Percentiles rank a stretch among this genome's conserved stretches.
These are phyloP conservation scores for Drosophila neoperkinsi DNA, from an alignment of 2,888 invertebrate species.

Conservation along the genomic window DNA sequence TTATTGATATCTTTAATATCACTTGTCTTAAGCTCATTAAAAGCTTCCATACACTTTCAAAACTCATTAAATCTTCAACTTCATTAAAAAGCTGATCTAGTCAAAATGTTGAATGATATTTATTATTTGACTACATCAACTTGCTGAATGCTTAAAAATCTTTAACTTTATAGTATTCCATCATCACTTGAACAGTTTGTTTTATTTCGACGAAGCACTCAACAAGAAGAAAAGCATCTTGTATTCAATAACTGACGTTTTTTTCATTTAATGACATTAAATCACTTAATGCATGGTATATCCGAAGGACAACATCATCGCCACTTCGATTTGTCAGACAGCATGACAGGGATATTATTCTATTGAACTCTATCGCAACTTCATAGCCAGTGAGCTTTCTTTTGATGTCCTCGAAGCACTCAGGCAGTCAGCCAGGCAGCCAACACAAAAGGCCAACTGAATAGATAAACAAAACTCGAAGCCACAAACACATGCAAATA, in stretches of 20 bases:
- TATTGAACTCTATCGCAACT: slow-evolving; percentile 45
- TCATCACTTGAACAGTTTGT: not conserved
- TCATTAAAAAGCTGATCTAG: not conserved
- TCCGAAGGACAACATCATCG: not conserved
- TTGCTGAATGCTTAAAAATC: not conserved
- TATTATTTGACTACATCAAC: not conserved
- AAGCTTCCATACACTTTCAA: too few species aligned
- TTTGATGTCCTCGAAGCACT: slow-evolving; percentile 46
- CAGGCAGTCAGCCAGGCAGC: slow-evolving; percentile 16
- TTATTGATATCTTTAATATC: not conserved
- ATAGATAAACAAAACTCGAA: slow-evolving; percentile 60
- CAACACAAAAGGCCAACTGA: slow-evolving; percentile 49
- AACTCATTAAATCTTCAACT: rapidly evolving
- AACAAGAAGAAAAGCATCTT: not conserved
- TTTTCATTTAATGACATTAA: slow-evolving; percentile 10
- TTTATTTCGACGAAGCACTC: not conserved
- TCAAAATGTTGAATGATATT: not conserved
- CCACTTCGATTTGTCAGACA: slow-evolving; percentile 8
- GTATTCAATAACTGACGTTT: not conserved
- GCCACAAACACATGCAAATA: slow-evolving; percentile 60
- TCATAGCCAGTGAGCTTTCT: slow-evolving; percentile 54
- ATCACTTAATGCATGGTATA: slow-evolving; percentile 2
- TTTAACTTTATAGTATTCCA: too few species aligned
- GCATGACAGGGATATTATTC: slow-evolving; percentile 26
- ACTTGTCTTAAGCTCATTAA: too few species aligned